These are phyloP conservation scores for Pycnomerus fuliginosus DNA, from an alignment of 2,888 invertebrate genomes.

Conservation along the genomic window DNA sequence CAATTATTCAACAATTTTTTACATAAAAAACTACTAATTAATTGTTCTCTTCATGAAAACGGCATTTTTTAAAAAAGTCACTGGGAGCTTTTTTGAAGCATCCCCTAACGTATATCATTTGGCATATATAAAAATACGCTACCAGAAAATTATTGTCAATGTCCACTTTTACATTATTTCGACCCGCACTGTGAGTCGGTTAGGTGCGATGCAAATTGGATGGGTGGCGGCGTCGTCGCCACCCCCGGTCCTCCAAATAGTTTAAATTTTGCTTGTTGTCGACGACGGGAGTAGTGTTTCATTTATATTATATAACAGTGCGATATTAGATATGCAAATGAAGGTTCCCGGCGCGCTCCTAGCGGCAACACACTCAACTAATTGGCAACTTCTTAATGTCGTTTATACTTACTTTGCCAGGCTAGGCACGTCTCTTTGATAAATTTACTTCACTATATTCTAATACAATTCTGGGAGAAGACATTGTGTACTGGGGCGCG, in stretches of 20 bases:
- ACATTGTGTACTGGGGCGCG: slow-evolving; percentile 35
- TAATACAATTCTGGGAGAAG: slow-evolving; percentile 47
- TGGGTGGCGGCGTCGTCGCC: no score
- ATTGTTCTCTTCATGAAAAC: no score
- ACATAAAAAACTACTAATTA: no score
- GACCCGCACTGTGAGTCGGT: no score
- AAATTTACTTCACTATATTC: slow-evolving; percentile 50
- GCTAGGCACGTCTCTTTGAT: slow-evolving; percentile 54
- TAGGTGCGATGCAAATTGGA: no score
- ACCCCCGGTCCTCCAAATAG: slow-evolving; percentile 13
- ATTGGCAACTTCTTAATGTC: slow-evolving; percentile 56
- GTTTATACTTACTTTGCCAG: slow-evolving; percentile 55
- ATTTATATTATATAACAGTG: slow-evolving; percentile 49
- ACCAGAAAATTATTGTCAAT: no score
- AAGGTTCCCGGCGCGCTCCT: slow-evolving; percentile 35
- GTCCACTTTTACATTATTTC: no score
- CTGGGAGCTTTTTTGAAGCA: no score
- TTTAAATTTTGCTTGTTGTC: slow-evolving; percentile 18
- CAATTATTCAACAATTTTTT: no score
- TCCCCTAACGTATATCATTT: no score
- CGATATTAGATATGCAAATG: slow-evolving; percentile 54
- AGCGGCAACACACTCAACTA: slow-evolving; percentile 52
- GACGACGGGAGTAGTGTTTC: slow-evolving; percentile 5
- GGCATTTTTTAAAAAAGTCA: no score
- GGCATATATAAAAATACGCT: no score